Evolutionary conservation across 92 coral and sea anemone genomes (phyloP), one percentile per base, ranked within the genome.

Genomic region (Pocillopora meandrina): DNA sequence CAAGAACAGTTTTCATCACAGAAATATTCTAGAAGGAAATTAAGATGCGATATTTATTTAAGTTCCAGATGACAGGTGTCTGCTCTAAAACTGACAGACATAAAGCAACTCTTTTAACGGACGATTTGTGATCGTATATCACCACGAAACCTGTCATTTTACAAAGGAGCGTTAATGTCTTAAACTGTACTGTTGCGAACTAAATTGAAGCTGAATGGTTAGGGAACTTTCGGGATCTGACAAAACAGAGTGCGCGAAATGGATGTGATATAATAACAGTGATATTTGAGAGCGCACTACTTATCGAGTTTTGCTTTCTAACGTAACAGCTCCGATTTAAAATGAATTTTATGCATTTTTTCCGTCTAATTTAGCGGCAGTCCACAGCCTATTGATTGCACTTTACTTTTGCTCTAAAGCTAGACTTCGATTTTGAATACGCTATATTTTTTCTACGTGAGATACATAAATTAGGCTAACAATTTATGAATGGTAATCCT

Each of bases 401-500:
- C 52, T 42, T 42, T 42, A 42, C 8, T 42, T 42, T 42, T 42
- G 52, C 52, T 42, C 4, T 42, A 3, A 42, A 42, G 52, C 8
- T 42, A 42, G 52, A 42, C 8, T 42, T 42, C 65, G 26, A 67
- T 35, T 66, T 52, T 16, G 33, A 66, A 56, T 13, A 14, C 14
- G 70, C 60, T 9, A 36, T 6, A 56, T n/a, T 55, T 31, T 63
- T 70, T 83, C 20, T 23, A 17, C 61, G 33, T 49, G 80, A 74
- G 80, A 74, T 74, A 49, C 62, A 18, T 74, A 73, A 62, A 61
- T 61, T 73, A 73, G 52, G 8, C 17, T 16, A 63, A 31, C 17
- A 52, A 62, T 74, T 56, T 63, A 52, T 58, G 78, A 74, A 23
- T 19, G 78, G 78, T 55, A 63, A 78, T 78, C 34, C 64, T 47